These are phyloP conservation scores for Euspilapteryx auroguttella DNA, from an alignment of 2,888 invertebrate species.

Conservation along the genomic window DNA sequence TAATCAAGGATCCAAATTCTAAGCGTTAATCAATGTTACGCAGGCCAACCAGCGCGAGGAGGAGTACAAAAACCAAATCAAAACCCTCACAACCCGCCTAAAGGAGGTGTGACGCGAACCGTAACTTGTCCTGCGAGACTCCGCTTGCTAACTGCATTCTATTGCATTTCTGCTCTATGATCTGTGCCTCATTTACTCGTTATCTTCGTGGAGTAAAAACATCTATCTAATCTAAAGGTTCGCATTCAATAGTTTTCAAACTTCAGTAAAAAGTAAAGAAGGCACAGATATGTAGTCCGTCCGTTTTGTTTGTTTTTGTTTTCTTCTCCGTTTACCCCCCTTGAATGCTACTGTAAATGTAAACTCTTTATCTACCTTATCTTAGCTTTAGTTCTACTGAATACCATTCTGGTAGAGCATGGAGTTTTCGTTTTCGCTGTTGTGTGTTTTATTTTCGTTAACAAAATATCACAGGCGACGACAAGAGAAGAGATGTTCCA, in stretches of 20 bases:
- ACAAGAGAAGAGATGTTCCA: constrained; percentile 94
- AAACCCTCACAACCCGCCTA: constrained; percentile 97
- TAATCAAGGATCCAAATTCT: no score
- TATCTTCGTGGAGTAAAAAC: constrained; percentile 5
- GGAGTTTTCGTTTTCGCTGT: constrained; percentile 35
- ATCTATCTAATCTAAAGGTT: no score
- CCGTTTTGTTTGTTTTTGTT: no score
- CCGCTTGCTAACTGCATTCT: constrained; percentile 51
- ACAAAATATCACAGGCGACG: constrained; percentile 76
- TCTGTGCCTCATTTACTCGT: constrained; percentile 21
- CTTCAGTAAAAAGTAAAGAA: constrained; percentile 18
- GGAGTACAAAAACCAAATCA: constrained; percentile 99
- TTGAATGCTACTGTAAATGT: no score
- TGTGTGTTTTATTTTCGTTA: constrained; percentile 39
- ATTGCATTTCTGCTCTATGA: constrained; percentile 25
- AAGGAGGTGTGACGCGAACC: constrained; percentile 85
- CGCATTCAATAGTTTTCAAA: no score
- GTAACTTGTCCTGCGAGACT: constrained; percentile 35
- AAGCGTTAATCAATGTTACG: no score
- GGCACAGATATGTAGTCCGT: constrained; percentile 25
- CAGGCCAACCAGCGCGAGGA: constrained; percentile 99
- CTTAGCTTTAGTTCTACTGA: no score
- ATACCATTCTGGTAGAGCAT: no score
- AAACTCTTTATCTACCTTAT: no score
- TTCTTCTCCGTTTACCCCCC: no score